Percentiles rank a stretch among this genome's conserved stretches.
These are phyloP conservation scores for Nematopogon swammerdamellus DNA, from an alignment of 2,888 invertebrate genomes.

Conservation along the genomic window DNA sequence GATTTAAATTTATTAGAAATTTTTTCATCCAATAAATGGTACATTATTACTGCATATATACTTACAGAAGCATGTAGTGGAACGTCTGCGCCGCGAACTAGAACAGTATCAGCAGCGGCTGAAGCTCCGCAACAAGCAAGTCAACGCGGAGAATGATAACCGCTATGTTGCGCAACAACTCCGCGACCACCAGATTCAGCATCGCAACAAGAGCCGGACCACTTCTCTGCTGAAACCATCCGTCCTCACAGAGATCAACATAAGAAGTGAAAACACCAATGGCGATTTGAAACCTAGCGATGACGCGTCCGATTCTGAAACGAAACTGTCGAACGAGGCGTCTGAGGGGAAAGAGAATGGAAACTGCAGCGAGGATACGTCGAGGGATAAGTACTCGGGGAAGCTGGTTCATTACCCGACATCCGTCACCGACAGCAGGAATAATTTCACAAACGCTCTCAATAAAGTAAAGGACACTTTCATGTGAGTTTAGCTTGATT, in stretches of 20 bases:
- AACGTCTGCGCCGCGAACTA: slow-evolving; percentile 53
- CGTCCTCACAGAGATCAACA: slow-evolving; percentile 44
- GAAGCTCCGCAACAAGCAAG: slow-evolving; percentile 39
- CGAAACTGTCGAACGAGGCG: slow-evolving; percentile 23
- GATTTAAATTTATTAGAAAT: no score
- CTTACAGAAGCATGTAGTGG: slow-evolving; percentile 54
- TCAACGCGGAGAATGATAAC: slow-evolving; percentile 42
- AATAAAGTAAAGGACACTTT: slow-evolving; percentile 44
- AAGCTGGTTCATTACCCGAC: slow-evolving; percentile 27
- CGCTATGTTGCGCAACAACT: slow-evolving; percentile 43
- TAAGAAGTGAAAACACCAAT: slow-evolving; percentile 35
- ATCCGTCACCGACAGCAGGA: slow-evolving; percentile 33
- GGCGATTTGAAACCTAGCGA: slow-evolving; percentile 22
- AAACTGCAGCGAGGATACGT: slow-evolving; percentile 30
- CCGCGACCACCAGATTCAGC: slow-evolving; percentile 39
- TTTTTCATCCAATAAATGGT: no score
- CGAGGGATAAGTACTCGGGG: slow-evolving; percentile 29
- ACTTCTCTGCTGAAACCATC: slow-evolving; percentile 44
- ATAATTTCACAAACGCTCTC: slow-evolving; percentile 39
- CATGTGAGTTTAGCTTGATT: slow-evolving; percentile 25
- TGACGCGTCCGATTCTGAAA: slow-evolving; percentile 35
- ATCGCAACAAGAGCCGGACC: slow-evolving; percentile 29
- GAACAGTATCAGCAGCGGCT: slow-evolving; percentile 50
- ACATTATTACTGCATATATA: no score
- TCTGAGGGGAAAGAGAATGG: slow-evolving; percentile 37